These are phyloP conservation scores for Gephyroberyx darwinii DNA, from an alignment of 2,797 vertebrate genomes.

Conservation along the genomic window DNA sequence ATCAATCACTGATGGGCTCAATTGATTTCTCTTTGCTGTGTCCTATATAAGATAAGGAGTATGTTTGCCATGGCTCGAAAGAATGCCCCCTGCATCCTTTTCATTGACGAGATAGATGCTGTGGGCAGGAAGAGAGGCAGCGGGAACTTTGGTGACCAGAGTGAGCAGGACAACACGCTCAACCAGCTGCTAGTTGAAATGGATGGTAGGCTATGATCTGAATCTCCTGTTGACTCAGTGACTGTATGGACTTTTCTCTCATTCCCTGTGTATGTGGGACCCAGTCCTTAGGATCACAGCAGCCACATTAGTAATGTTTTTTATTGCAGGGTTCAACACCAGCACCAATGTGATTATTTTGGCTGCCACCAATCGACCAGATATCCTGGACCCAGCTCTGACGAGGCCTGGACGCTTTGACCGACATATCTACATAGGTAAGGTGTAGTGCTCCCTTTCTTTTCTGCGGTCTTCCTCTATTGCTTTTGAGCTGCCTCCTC, in stretches of 20 bases:
- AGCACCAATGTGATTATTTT: conserved; percentile 82
- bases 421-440: conserved; percentile 85
- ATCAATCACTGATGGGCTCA: not conserved
- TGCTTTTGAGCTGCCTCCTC: not conserved
- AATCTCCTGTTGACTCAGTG: not conserved
- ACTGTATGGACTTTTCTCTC: not conserved
- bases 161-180: conserved; percentile 86
- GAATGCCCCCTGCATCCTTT: conserved; percentile 87
- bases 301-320: not conserved
- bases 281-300: not conserved
- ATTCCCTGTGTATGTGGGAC: not conserved
- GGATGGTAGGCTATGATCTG: conserved; percentile 75
- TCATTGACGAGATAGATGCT: conserved; percentile 89
- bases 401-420: conserved; percentile 85
- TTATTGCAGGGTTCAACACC: conserved; percentile 83
- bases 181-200: conserved; percentile 88
- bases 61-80: conserved; percentile 83
- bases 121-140: conserved; percentile 81
- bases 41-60: conserved; percentile 77
- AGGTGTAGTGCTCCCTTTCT: not conserved
- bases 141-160: conserved; percentile 78
- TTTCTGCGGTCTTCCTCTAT: not conserved
- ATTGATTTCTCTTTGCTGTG: conserved; percentile 1
- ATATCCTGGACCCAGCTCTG: conserved; percentile 84
- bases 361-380: conserved; percentile 83